Percentiles rank a stretch among this genome's conserved stretches.
Evolutionary conservation across 2,888 invertebrate species (phyloP).

Genomic region (Bellardia pandia): DNA sequence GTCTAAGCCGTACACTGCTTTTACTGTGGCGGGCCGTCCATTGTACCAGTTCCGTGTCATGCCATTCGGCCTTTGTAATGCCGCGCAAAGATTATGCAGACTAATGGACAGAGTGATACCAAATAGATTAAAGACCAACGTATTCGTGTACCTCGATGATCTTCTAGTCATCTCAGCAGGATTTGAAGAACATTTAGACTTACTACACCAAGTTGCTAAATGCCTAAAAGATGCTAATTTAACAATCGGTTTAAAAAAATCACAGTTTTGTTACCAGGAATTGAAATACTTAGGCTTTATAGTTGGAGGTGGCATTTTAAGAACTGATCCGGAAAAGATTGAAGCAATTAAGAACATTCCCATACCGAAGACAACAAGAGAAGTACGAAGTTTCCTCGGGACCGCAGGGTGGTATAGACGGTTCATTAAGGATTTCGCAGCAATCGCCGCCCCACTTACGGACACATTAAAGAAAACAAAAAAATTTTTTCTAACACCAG

Average conservation of each 20-base stretch:
- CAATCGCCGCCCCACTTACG: not conserved
- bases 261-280: not conserved
- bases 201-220: not conserved
- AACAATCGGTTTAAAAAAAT: not conserved
- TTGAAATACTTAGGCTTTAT: constrained; percentile 4
- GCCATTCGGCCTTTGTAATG: no score
- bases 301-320: not conserved
- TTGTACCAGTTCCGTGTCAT: no score
- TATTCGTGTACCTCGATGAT: not conserved
- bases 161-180: not conserved
- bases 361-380: not conserved
- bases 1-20: not conserved
- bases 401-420: not conserved
- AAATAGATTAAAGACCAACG: not conserved
- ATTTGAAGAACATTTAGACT: not conserved
- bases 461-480: constrained; percentile 19
- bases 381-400: not conserved
- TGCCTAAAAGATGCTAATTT: not conserved
- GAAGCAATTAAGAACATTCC: not conserved
- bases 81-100: no score
- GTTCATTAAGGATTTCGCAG: not conserved
- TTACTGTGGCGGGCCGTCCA: not conserved
- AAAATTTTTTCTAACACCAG: not conserved
- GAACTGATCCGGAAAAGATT: not conserved
- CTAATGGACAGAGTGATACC: constrained; percentile 1